Base-by-base conservation (phyloP, 2,888 invertebrate species). In the Euzetes globulus region DNA sequence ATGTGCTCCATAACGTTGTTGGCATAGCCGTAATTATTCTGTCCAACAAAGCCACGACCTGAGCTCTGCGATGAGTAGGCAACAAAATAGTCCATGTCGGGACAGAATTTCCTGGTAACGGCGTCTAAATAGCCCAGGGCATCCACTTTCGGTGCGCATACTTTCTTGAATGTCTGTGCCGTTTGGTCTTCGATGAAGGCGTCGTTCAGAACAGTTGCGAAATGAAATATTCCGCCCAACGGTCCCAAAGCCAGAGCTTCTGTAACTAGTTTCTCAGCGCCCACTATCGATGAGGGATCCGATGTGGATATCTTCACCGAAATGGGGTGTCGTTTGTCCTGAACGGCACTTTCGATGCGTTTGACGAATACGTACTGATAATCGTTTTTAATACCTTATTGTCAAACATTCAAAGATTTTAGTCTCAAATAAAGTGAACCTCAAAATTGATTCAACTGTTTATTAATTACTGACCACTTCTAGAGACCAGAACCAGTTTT, bases 1-100 rank as follows among this genome's bases (percentile, higher is more conserved):
- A 97, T 88, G 77, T 97, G 88, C 85, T 98, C 97, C 97, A 98
- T 97, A 65, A 90, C 90, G 0, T 96, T 95, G 85, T 98, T 98
- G 72, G 97, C 95, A 45, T 75, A 78, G 73, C 97, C 98, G 82
- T 98, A 98, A 85, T 98, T 98, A 76, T 91, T 88, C 85, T 98
- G 98, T 3, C 98, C 97, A 68, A 91, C 88, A 85, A 97, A 97
- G 76, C 97, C 98, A 79, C 96, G 89, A 17, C 97, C 98, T 83
- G 96, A 95, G 45, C 94, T 92, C 75, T 98, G 91, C 65, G 94
- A 95, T 45, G 97, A 98, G 86, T 97, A 98, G 75, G 88, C 91
- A 73, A 98, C 93, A 82, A 98, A 98, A 85, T 94, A 91, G 81
- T 95, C 94, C 78, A 84, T 83, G 78, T 89, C 87, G 0, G 91